phyloP scores from a whole-genome alignment of 2,888 invertebrate genomes.

The Phyllotreta striolata region DNA sequence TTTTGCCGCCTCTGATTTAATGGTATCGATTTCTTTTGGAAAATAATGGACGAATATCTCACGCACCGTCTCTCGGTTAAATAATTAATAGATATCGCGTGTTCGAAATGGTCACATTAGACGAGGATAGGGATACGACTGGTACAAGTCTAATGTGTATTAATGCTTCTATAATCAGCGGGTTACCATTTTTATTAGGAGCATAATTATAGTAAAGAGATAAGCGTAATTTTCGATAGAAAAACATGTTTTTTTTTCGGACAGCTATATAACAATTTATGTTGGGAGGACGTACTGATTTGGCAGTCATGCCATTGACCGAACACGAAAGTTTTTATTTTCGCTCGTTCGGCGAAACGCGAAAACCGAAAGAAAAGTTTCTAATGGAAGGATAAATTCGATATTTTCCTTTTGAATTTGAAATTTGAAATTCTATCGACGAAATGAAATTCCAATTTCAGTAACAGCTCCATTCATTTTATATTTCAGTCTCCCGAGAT shows the following conservation, averaged over 20 bases:
- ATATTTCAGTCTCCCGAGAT: too few relatives aligned
- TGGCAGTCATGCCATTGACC: slow-evolving; percentile 30
- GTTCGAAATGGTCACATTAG: slow-evolving; percentile 46
- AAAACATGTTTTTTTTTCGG: slow-evolving; percentile 33
- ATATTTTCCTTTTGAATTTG: too few relatives aligned
- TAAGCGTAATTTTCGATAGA: slow-evolving; percentile 37
- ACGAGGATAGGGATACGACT: slow-evolving; percentile 37
- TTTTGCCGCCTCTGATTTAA: slow-evolving; percentile 39
- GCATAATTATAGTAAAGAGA: slow-evolving; percentile 43
- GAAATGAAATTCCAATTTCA: too few relatives aligned
- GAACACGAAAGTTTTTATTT: slow-evolving; percentile 2
- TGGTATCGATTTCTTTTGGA: slow-evolving; percentile 41
- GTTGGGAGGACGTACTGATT: slow-evolving; percentile 24
- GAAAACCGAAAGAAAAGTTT: slow-evolving; percentile 4
- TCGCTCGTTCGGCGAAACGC: slow-evolving; percentile 12
- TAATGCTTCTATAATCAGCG: slow-evolving; percentile 50
- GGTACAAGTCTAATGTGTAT: slow-evolving; percentile 47
- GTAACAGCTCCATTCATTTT: too few relatives aligned
- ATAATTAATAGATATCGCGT: slow-evolving; percentile 49
- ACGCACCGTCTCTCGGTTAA: slow-evolving; percentile 39
- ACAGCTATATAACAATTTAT: slow-evolving; percentile 26
- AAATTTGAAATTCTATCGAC: too few relatives aligned
- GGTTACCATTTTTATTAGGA: slow-evolving; percentile 47
- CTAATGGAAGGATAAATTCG: slow-evolving; percentile 1
- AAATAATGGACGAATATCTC: slow-evolving; percentile 41